Base-by-base conservation (phyloP, 1,140 invertebrate genomes). In the Eciton burchellii region DNA sequence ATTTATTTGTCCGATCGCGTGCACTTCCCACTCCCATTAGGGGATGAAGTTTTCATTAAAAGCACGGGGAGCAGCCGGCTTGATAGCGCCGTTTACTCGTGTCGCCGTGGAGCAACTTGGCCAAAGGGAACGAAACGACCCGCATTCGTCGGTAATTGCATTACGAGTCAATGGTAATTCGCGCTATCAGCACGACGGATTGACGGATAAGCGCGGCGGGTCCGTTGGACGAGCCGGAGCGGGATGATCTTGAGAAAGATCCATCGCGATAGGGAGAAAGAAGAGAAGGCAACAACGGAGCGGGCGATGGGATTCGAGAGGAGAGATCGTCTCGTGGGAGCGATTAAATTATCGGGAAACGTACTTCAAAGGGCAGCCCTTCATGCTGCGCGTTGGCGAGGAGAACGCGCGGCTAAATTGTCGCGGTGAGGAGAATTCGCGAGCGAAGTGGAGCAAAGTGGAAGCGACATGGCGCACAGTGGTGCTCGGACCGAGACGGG, bases 311-410 rank as follows among this genome's bases (percentile, higher is more conserved):
- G 62, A 19, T 19, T 68, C 49, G 49, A 57, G 49, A 29, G 35
- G 24, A 76, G 60, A 79, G 63, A 79, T 56, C 49, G 49, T 79
- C 74, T 19, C 63, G 74, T 14, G 49, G 49, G 63, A 45, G 63
- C 74, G 63, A 79, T 79, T 49, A 26, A 79, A 79, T 79, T 79
- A 79, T 79, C 63, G 63, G 63, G 63, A 79, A 70, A 57, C 35
- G 63, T 68, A 79, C 63, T 70, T 79, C 74, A 79, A 79, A 79
- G 63, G 35, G 24, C 35, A 16, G 49, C 43, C 45, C 43, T 74
- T 63, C 24, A 47, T 35, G 24, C n/a, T 16, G 2, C 43, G 16
- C n/a, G 4, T 9, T 9, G 19, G 12, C 14, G 35, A 54, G 11
- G 26, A 77, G 62, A 54, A 35, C 35, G 29, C 24, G 56, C 72